These are phyloP conservation scores for Gonatopus flavifemur DNA, from an alignment of 1,140 invertebrate genomes.

Conservation along the genomic window DNA sequence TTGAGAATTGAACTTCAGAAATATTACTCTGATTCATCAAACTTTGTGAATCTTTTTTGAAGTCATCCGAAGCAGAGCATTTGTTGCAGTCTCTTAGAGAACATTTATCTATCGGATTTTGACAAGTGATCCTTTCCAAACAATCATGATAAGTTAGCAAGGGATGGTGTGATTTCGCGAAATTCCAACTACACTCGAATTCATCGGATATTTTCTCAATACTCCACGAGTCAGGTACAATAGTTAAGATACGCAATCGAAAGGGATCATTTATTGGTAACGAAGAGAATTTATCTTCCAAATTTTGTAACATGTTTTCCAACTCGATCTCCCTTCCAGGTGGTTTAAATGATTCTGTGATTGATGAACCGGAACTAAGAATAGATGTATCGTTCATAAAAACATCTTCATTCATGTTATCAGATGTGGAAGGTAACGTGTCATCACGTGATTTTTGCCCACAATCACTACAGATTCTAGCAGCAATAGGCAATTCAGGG, in stretches of 20 bases:
- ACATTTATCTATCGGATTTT: conserved; percentile 12
- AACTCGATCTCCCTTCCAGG: neutral
- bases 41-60: too few relatives aligned
- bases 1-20: too few relatives aligned
- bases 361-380: too few relatives aligned
- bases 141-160: conserved; percentile 15
- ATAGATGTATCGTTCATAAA: too few relatives aligned
- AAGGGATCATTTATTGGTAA: neutral
- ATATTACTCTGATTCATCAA: too few relatives aligned
- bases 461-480: too few relatives aligned
- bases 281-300: neutral
- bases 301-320: neutral
- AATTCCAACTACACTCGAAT: conserved; percentile 16
- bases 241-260: conserved; percentile 11
- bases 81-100: conserved; percentile 8
- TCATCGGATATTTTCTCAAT: conserved; percentile 10
- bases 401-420: too few relatives aligned
- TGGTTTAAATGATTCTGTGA: too few relatives aligned
- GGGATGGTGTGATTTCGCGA: conserved; percentile 8
- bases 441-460: too few relatives aligned
- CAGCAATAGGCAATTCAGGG: too few relatives aligned
- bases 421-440: too few relatives aligned
- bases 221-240: conserved; percentile 18
- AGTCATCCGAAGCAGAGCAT: too few relatives aligned
- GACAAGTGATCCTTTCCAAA: conserved; percentile 13